Percentiles rank a stretch among this genome's conserved stretches.
Conservation (phyloP, 2,113 vertebrate species). For the Cyanoliseus patagonus region DNA sequence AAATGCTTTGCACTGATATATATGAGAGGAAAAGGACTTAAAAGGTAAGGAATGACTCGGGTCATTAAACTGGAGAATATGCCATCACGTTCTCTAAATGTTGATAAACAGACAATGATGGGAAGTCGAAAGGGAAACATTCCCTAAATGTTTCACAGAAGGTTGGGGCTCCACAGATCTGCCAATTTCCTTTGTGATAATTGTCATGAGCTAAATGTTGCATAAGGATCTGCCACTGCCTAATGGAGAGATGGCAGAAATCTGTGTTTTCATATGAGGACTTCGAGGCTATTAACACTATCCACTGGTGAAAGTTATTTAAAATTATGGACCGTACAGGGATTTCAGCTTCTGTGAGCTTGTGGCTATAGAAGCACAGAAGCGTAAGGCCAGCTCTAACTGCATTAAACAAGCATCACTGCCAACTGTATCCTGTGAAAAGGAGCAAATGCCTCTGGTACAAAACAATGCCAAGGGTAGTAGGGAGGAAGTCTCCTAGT, state of each 20-base stretch:
- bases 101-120: neutral
- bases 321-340: neutral
- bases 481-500: neutral
- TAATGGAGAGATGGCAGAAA: neutral
- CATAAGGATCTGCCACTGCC: neutral
- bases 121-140: neutral
- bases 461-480: neutral
- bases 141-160: neutral
- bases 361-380: neutral
- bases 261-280: neutral
- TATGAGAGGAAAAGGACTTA: neutral
- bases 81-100: neutral
- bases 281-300: neutral
- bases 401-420: neutral
- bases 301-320: neutral
- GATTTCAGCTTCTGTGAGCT: neutral
- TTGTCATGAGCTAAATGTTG: neutral
- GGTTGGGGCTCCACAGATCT: neutral
- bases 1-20: neutral
- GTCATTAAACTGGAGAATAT: neutral
- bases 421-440: neutral
- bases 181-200: neutral
- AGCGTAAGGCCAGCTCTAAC: neutral
- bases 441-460: neutral
- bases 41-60: conserved; percentile 12